These are phyloP conservation scores for Actenoides hombroni DNA, from an alignment of 2,113 vertebrate species.

Conservation along the genomic window DNA sequence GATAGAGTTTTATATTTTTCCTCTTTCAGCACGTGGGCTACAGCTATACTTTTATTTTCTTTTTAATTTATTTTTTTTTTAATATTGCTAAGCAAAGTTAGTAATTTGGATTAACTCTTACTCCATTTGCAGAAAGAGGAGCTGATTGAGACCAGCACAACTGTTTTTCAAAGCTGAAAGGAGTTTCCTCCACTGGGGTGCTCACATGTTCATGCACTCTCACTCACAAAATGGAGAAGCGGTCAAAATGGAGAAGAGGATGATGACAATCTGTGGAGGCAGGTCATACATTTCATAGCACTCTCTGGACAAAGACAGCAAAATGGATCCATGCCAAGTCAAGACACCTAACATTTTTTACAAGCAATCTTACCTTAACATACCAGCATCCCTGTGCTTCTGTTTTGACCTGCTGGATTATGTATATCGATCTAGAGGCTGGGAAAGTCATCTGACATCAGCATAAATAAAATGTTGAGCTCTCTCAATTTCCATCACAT, in stretches of 20 bases:
- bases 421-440: background rate
- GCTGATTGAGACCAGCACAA: background rate
- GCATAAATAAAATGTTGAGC: conserved; percentile 10
- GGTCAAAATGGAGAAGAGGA: background rate
- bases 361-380: background rate
- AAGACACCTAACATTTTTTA: background rate
- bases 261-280: background rate
- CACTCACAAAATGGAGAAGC: background rate
- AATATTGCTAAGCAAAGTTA: background rate
- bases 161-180: background rate
- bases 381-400: background rate
- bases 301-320: background rate
- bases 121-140: background rate
- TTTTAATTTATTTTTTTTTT: background rate
- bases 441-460: background rate
- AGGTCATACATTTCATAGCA: background rate
- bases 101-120: background rate
- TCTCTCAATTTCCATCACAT: background rate
- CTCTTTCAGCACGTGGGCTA: background rate
- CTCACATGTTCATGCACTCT: rapidly evolving
- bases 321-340: background rate
- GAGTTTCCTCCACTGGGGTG: background rate
- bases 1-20: background rate
- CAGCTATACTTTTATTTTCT: background rate
- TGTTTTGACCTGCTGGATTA: background rate